phyloP scores from a whole-genome alignment of 1,140 invertebrate species.

The Chrysoperla carnea region DNA sequence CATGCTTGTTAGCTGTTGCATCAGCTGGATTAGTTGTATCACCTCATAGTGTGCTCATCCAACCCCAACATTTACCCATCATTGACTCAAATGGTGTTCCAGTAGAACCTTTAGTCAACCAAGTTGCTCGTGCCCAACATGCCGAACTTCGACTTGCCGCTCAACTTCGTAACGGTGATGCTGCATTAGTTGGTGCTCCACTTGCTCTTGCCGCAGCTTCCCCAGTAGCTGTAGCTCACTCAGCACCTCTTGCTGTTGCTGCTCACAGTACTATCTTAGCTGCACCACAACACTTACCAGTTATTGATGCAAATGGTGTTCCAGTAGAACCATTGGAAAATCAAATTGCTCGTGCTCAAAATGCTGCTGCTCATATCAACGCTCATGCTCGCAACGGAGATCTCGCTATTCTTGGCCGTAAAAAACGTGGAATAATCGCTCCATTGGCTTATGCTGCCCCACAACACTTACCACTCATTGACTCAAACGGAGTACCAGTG shows the following conservation, averaged over 20 bases:
- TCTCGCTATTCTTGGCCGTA: background rate
- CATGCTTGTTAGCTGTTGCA: no score
- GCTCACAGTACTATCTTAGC: conserved; percentile 2
- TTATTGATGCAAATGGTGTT: background rate
- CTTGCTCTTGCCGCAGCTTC: conserved; percentile 13
- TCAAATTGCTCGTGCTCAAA: conserved; percentile 32
- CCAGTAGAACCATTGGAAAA: conserved; percentile 33
- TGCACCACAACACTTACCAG: conserved; percentile 3
- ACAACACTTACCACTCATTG: background rate
- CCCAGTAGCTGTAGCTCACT: no score
- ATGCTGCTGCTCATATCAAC: conserved; percentile 33
- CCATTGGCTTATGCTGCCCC: no score
- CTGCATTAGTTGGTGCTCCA: conserved; percentile 4
- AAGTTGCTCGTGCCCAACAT: background rate
- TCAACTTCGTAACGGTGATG: background rate
- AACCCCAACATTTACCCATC: background rate
- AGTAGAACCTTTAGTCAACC: background rate
- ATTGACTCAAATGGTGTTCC: conserved; percentile 1
- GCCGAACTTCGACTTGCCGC: background rate
- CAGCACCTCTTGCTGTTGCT: no score
- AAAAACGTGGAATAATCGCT: no score
- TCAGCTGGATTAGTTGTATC: no score
- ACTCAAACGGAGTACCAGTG: conserved; percentile 9
- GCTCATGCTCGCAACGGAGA: conserved; percentile 20
- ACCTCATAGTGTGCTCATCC: background rate